Evolutionary conservation across 2,797 vertebrate species (phyloP), one percentile per base, ranked within the genome.

Genomic region (Hydrophis major): DNA sequence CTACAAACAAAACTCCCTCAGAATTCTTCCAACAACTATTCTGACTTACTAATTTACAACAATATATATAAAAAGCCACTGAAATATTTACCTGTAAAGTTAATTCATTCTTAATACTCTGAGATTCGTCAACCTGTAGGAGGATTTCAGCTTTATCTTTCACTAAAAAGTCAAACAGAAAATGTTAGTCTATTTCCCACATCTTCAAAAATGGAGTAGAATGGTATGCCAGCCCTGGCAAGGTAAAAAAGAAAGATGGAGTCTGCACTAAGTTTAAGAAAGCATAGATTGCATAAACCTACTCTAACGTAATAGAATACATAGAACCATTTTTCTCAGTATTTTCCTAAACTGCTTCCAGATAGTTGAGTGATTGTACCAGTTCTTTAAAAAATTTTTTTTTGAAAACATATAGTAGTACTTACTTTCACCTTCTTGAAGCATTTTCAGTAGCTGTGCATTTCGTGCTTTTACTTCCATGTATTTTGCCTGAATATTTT

Each of bases 121-220:
- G 97, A 12, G 99, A 98, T 96, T 99, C 99, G 95, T 99, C 98
- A 93, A 98, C 98, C 94, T 99, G 98, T 93, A 98, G 97, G 91
- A 99, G 98, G 96, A 99, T 99, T 97, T 99, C 99, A 95, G 98
- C 98, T 98, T 99, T 99, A 96, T 99, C 99, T 97, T 99, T 99
- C 99, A 99, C 99, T 99, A 96, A 92, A 92, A 92, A 92, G 86
- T 94, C 18, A 95, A 91, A 87, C 95, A 93, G 92, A 92, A 42
- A 96, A 22, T 13, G 92, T 93, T 13, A 94, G 89, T 74, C 86
- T 94, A 18, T 1, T 42, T 83, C 16, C 60, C 32, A 61, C 20
- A 37, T 14, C 11, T 60, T 88, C 6, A 61, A 88, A 88, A 88
- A 74, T 27, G 11, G n/a, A n/a, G 10, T n/a, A 47, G 63, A 42